Conservation (phyloP, 2,888 invertebrate genomes). For the Diadromus collaris region DNA sequence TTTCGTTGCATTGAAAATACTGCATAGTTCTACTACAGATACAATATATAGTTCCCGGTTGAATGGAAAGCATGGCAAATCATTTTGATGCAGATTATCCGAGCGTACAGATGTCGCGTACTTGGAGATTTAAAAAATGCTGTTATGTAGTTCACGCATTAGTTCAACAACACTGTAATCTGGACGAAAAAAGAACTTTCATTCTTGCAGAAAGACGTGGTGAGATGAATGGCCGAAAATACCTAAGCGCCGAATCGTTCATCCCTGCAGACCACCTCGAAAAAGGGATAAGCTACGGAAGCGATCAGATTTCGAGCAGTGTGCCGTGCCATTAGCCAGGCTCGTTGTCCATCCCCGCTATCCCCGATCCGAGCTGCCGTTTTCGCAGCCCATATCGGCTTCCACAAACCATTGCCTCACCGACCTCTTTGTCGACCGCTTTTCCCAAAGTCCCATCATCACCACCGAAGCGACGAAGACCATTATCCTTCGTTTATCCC, state of each 20-base stretch:
- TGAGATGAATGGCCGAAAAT: background rate
- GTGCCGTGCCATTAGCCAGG: slow-evolving; percentile 57
- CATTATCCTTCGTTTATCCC: slow-evolving; percentile 63
- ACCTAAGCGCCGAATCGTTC: background rate
- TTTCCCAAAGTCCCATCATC: slow-evolving; percentile 35
- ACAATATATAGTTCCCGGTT: too few relatives aligned
- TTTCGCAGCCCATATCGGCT: slow-evolving; percentile 51
- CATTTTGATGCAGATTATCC: too few relatives aligned
- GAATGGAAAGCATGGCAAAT: too few relatives aligned
- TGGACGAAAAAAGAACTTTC: background rate
- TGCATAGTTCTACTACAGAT: too few relatives aligned
- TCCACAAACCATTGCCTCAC: slow-evolving; percentile 45
- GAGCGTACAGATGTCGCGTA: too few relatives aligned
- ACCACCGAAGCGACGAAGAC: background rate
- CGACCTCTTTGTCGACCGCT: slow-evolving; percentile 23
- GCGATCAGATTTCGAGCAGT: slow-evolving; percentile 42
- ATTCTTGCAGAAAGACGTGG: background rate
- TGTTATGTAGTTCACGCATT: too few relatives aligned
- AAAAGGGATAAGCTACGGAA: background rate
- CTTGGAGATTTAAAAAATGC: too few relatives aligned
- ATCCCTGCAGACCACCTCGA: background rate
- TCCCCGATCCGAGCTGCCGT: slow-evolving; percentile 32
- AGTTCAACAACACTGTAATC: background rate
- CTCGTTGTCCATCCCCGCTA: slow-evolving; percentile 37
- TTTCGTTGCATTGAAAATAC: too few relatives aligned